Conservation (phyloP, 2,797 vertebrate species). For the Pampus argenteus region DNA sequence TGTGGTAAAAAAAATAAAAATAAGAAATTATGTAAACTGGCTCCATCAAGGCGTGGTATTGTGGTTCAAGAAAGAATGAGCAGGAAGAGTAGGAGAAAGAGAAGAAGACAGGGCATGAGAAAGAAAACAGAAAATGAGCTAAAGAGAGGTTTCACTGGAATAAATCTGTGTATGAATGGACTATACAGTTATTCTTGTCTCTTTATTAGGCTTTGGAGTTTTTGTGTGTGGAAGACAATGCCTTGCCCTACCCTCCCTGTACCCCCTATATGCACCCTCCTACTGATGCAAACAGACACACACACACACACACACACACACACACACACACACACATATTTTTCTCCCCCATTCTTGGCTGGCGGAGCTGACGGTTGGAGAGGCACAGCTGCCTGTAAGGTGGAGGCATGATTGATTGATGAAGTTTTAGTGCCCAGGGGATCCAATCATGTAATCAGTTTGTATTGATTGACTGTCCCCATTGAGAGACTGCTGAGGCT, state of each 20-base stretch:
- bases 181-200: conserved; percentile 24
- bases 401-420: conserved; percentile 79
- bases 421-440: conserved; percentile 77
- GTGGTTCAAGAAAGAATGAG: conserved; percentile 35
- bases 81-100: conserved; percentile 31
- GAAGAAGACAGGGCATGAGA: conserved; percentile 25
- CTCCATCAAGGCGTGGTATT: conserved; percentile 53
- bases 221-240: conserved; percentile 22
- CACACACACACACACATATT: conserved; percentile 11
- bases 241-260: not conserved
- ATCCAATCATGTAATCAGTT: conserved; percentile 84
- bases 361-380: conserved; percentile 47
- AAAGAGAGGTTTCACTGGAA: conserved; percentile 38
- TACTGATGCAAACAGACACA: conserved; percentile 14
- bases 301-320: conserved; percentile 1
- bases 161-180: conserved; percentile 47
- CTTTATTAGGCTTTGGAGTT: conserved; percentile 22
- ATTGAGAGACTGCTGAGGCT: conserved; percentile 69
- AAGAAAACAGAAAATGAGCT: conserved; percentile 29
- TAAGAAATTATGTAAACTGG: conserved; percentile 54
- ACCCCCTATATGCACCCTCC: conserved; percentile 2
- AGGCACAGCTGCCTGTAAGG: conserved; percentile 73
- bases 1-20: conserved; percentile 73
- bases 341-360: conserved; percentile 38
- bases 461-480: conserved; percentile 81